Conservation (phyloP, 2,113 vertebrate genomes). For the Sylvilagus bachmani region DNA sequence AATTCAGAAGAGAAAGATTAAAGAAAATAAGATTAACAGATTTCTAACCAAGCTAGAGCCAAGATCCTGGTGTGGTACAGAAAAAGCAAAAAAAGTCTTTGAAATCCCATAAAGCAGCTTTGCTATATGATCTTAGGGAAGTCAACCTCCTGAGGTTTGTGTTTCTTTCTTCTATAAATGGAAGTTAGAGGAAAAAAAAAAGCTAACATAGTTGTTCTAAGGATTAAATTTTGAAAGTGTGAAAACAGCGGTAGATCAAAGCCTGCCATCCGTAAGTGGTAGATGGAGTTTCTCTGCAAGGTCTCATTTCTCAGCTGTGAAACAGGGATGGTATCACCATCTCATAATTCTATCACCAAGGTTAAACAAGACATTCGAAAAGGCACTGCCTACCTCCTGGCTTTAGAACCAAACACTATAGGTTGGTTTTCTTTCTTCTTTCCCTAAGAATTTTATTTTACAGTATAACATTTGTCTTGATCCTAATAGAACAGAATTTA, state of each 20-base stretch:
- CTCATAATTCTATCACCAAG: background rate
- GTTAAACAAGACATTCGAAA: background rate
- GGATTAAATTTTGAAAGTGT: background rate
- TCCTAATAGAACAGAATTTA: background rate
- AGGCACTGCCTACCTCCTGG: background rate
- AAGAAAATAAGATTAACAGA: conserved; percentile 15
- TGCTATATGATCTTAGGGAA: background rate
- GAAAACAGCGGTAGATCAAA: background rate
- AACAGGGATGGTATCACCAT: background rate
- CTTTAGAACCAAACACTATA: background rate
- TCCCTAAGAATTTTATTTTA: conserved; percentile 4
- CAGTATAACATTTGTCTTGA: background rate
- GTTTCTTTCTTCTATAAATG: background rate
- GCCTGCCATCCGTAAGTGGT: background rate
- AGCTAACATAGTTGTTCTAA: background rate
- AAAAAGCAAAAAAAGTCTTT: background rate
- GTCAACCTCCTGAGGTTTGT: background rate
- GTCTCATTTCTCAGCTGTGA: background rate
- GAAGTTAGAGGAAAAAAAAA: background rate
- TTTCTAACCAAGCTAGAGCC: conserved; percentile 11
- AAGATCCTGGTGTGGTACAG: background rate
- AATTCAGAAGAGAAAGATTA: background rate
- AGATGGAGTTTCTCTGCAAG: background rate
- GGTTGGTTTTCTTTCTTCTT: background rate
- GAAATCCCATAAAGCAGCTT: background rate